Base-by-base conservation (phyloP, 2,113 vertebrate species). In the Marmota flaviventris region DNA sequence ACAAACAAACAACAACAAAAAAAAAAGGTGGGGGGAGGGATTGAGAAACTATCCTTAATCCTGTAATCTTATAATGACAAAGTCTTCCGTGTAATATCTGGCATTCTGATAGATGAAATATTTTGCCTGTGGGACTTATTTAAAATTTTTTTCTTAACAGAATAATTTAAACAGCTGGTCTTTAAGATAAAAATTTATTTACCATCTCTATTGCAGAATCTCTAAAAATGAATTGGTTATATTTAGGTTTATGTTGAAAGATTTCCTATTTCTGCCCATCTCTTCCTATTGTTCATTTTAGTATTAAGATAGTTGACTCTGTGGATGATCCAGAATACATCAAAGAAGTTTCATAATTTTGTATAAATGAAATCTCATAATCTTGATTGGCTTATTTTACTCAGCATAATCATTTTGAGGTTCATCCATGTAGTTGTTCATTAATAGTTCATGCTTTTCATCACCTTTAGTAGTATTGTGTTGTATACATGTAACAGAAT, bases 151-250 rank as follows among this genome's bases (percentile, higher is more conserved):
- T 25, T 65, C 25, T 53, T 63, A 37, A 69, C 37, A 77, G 39
- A 48, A 20, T 90, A 16, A 73, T 82, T 75, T 42, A 82, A 5
- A 69, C 8, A 51, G 53, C 73, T 73, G 53, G 53, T 73, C 14
- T 86, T 85, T 72, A 72, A 69, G 72, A 34, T 92, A 63, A 51
- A 89, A 61, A 93, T 79, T 75, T 72, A 61, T 81, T 76, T 85
- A 56, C 27, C 18, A 51, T 92, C 25, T 4, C 69, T 89, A 4
- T 25, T 90, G 13, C 24, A 89, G 53, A 96, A 61, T 84, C 58
- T 96, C 77, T 83, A 91, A 93, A 86, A 83, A 37, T 76, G 10
- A 48, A 42, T 76, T 53, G 78, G 76, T 87, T 85, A 56, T 79
- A 42, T 76, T 48, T 45, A 67, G 24, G 29, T 45, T 70, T 77